Conservation (phyloP, 2,888 invertebrate species). For the Dicranocentrus wangi region DNA sequence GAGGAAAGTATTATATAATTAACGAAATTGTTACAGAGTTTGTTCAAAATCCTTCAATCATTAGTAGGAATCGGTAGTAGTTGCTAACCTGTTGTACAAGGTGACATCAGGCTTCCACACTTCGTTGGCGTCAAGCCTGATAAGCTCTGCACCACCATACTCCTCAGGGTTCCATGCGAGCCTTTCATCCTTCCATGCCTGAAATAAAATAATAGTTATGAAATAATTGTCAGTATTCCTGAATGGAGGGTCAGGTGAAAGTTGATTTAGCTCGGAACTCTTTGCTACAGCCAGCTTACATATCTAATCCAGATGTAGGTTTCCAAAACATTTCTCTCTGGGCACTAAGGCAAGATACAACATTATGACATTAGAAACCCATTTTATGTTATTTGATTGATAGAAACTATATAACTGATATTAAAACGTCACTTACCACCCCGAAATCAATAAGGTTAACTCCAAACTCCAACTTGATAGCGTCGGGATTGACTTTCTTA, state of each 20-base stretch:
- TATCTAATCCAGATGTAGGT: conserved; percentile 55
- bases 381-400: no score
- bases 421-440: conserved; percentile 52
- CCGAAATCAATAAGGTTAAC: conserved; percentile 50
- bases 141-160: conserved; percentile 43
- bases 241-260: no score
- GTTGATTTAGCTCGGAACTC: no score
- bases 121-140: conserved; percentile 52
- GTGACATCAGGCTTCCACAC: conserved; percentile 68
- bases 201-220: background rate
- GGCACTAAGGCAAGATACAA: no score
- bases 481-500: conserved; percentile 53
- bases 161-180: conserved; percentile 63
- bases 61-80: no score
- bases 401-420: no score
- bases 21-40: no score
- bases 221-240: no score
- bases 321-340: conserved; percentile 38
- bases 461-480: conserved; percentile 53
- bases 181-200: conserved; percentile 65
- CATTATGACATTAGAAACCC: no score
- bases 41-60: no score
- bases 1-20: conserved; percentile 1
- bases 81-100: conserved; percentile 60
- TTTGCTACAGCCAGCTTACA: conserved; percentile 48